These are phyloP conservation scores for Indicator maculatus DNA, from an alignment of 2,113 vertebrate species.

Conservation along the genomic window DNA sequence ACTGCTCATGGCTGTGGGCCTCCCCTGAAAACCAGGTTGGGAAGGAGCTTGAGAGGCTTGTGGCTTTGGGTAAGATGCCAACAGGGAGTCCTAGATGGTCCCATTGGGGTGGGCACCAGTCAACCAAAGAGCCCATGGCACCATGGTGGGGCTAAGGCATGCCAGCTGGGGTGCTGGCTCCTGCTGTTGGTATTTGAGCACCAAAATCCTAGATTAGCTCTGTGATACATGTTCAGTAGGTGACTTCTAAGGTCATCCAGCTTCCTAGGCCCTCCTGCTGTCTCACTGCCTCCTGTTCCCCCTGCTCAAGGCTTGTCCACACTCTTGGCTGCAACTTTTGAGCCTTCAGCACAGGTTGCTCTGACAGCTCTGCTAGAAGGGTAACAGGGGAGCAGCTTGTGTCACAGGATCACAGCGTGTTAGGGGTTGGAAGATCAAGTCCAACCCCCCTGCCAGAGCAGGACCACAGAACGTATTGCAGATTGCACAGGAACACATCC, in stretches of 20 bases:
- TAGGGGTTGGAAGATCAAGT: too few relatives aligned
- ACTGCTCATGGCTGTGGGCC: rapidly evolving
- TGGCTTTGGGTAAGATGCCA: not conserved
- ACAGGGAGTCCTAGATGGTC: not conserved
- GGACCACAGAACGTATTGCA: too few relatives aligned
- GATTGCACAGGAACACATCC: too few relatives aligned
- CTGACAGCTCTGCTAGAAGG: not conserved
- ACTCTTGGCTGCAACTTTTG: not conserved
- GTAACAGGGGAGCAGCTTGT: not conserved
- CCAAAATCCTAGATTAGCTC: rapidly evolving
- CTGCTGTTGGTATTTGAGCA: not conserved
- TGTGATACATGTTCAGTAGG: not conserved
- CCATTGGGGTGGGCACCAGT: not conserved
- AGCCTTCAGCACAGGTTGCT: not conserved
- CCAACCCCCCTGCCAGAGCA: too few relatives aligned
- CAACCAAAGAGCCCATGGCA: not conserved
- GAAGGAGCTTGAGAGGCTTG: not conserved
- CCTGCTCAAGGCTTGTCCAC: not conserved
- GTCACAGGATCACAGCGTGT: too few relatives aligned
- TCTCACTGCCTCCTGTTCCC: not conserved
- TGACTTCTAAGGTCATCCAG: not conserved
- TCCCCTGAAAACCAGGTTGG: rapidly evolving
- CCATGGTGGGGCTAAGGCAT: rapidly evolving
- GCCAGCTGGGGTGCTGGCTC: not conserved
- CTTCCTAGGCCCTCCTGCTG: not conserved